Conservation (phyloP, 2,888 invertebrate genomes). For the Dryobotodes eremita region DNA sequence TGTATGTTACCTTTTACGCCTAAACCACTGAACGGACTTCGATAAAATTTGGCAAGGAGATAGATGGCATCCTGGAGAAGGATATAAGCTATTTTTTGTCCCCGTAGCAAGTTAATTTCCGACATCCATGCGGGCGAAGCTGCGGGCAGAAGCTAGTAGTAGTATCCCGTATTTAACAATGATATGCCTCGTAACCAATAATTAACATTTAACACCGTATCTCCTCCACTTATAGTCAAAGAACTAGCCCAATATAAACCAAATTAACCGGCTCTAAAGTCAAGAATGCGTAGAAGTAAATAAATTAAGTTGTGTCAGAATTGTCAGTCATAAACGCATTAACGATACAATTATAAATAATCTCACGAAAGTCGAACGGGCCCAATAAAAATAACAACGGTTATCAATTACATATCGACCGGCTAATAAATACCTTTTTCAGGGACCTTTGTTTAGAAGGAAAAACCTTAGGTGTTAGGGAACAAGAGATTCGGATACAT, state of each 20-base stretch:
- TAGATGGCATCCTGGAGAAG: too few relatives aligned
- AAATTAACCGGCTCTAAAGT: constrained; percentile 65
- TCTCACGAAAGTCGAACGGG: constrained; percentile 67
- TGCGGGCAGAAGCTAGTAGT: too few relatives aligned
- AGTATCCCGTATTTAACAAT: constrained; percentile 18
- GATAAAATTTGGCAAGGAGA: too few relatives aligned
- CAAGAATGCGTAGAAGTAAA: constrained; percentile 70
- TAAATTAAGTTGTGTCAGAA: constrained; percentile 68
- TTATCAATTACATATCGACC: constrained; percentile 76
- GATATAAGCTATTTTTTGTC: too few relatives aligned
- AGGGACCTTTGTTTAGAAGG: constrained; percentile 39
- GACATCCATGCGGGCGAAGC: too few relatives aligned
- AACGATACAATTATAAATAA: constrained; percentile 71
- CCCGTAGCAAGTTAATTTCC: too few relatives aligned
- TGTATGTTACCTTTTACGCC: too few relatives aligned
- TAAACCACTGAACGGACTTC: too few relatives aligned
- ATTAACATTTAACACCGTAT: constrained; percentile 41
- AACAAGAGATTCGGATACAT: too few relatives aligned
- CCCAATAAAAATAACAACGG: constrained; percentile 75
- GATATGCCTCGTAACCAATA: constrained; percentile 25
- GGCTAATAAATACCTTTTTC: constrained; percentile 70
- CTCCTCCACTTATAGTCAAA: constrained; percentile 29
- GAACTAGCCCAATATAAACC: constrained; percentile 61
- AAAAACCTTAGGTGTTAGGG: constrained; percentile 36
- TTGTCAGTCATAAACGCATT: constrained; percentile 64